Percentiles rank a stretch among this genome's conserved stretches.
Conservation (phyloP, 2,888 invertebrate species). For the Hoplodrina ambigua region DNA sequence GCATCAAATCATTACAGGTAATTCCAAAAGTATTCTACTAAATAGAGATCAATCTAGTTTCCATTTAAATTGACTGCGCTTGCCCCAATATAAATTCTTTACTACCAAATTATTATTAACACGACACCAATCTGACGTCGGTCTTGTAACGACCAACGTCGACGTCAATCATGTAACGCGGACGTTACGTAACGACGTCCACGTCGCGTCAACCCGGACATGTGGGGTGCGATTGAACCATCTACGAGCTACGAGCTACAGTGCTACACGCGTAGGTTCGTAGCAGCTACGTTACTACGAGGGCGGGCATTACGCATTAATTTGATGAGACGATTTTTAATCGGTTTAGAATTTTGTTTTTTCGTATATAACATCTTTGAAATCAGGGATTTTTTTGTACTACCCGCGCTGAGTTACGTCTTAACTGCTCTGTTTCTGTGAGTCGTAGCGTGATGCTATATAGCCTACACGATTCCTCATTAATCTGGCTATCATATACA, state of each 20-base stretch:
- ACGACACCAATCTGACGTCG: conserved; percentile 44
- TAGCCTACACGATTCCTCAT: too few relatives aligned
- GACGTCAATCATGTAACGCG: conserved; percentile 50
- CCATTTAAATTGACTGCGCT: not conserved
- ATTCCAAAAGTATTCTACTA: too few relatives aligned
- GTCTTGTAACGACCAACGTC: conserved; percentile 46
- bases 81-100: conserved; percentile 27
- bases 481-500: too few relatives aligned
- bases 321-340: not conserved
- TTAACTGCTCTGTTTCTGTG: too few relatives aligned
- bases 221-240: conserved; percentile 52
- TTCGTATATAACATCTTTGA: not conserved
- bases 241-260: conserved; percentile 56
- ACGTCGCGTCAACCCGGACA: conserved; percentile 33
- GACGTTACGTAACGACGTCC: conserved; percentile 46
- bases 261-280: conserved; percentile 54
- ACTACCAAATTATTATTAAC: conserved; percentile 40
- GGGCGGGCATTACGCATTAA: not conserved
- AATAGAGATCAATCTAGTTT: not conserved
- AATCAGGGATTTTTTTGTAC: not conserved
- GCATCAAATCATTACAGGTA: too few relatives aligned
- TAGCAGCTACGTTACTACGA: conserved; percentile 58
- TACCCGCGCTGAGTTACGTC: too few relatives aligned
- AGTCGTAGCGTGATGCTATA: too few relatives aligned
- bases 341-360: not conserved